Conservation (phyloP, 2,797 vertebrate species). For the Poecile montanus region DNA sequence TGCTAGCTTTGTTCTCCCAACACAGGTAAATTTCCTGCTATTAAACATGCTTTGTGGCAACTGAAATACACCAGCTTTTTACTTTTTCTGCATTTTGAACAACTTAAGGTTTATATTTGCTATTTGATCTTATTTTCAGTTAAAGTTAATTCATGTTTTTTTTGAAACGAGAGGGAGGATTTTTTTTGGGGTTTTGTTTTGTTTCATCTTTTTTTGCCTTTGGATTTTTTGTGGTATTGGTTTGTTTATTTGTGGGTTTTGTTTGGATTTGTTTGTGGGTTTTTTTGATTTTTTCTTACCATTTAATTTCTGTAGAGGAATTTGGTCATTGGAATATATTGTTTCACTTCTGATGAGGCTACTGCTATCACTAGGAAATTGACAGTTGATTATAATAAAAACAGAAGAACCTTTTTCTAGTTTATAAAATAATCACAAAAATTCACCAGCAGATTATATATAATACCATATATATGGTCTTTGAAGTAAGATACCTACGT, state of each 20-base stretch:
- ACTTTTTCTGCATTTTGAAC: neutral
- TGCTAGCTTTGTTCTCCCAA: fast-evolving
- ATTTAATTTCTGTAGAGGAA: neutral
- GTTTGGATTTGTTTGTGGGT: fast-evolving
- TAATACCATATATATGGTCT: fast-evolving
- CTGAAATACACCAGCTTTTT: fast-evolving
- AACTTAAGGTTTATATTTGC: neutral
- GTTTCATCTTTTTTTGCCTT: fast-evolving
- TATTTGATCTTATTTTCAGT: neutral
- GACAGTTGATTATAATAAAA: neutral
- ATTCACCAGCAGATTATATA: neutral
- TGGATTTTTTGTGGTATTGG: fast-evolving
- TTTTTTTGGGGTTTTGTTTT: too few relatives aligned
- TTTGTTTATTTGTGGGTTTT: fast-evolving
- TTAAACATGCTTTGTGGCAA: fast-evolving
- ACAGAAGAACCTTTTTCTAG: fast-evolving
- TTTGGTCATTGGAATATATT: neutral
- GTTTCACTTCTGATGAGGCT: neutral
- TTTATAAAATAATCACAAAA: neutral
- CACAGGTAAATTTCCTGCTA: fast-evolving
- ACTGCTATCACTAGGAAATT: neutral
- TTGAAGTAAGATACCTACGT: neutral
- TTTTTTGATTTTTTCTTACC: neutral
- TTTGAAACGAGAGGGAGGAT: fast-evolving
- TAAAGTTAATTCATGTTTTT: neutral